A percentile compares a stretch with the other conserved stretches of the same genome.
Conservation (phyloP, 2,888 invertebrate genomes). For the Anorthoa munda region DNA sequence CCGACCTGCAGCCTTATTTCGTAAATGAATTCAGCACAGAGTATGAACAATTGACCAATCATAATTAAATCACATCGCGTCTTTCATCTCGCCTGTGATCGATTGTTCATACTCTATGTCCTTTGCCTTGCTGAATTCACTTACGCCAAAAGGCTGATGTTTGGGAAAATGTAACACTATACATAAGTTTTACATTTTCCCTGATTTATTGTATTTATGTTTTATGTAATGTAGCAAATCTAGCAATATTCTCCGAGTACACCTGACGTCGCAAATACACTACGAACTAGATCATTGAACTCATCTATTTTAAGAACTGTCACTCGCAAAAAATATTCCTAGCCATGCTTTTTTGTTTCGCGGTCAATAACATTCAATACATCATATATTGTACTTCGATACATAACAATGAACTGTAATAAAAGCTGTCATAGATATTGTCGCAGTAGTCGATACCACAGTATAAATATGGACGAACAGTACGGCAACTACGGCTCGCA, state of each 20-base stretch:
- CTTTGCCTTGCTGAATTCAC: too few relatives aligned
- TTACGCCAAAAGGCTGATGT: too few relatives aligned
- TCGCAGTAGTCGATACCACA: neutral
- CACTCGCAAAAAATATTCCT: constrained; percentile 19
- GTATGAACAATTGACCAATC: too few relatives aligned
- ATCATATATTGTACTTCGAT: constrained; percentile 4
- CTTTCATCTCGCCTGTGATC: too few relatives aligned
- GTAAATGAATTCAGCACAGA: too few relatives aligned
- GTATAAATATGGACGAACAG: too few relatives aligned
- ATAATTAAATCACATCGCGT: too few relatives aligned
- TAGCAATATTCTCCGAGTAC: neutral
- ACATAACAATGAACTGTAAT: neutral
- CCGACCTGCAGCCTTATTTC: too few relatives aligned
- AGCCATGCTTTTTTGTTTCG: constrained; percentile 13
- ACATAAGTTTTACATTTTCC: too few relatives aligned
- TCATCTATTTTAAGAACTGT: constrained; percentile 18
- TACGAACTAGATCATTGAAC: constrained; percentile 26
- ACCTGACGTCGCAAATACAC: neutral
- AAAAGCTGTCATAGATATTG: neutral
- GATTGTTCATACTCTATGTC: too few relatives aligned
- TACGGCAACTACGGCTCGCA: too few relatives aligned
- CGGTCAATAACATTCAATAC: constrained; percentile 7
- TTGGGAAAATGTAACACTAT: too few relatives aligned
- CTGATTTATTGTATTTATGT: neutral
- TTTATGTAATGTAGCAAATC: neutral